A percentile compares a stretch with the other conserved stretches of the same genome.
phyloP scores from a whole-genome alignment of 2,888 invertebrate species.

The Lasioglossum pauxillum region DNA sequence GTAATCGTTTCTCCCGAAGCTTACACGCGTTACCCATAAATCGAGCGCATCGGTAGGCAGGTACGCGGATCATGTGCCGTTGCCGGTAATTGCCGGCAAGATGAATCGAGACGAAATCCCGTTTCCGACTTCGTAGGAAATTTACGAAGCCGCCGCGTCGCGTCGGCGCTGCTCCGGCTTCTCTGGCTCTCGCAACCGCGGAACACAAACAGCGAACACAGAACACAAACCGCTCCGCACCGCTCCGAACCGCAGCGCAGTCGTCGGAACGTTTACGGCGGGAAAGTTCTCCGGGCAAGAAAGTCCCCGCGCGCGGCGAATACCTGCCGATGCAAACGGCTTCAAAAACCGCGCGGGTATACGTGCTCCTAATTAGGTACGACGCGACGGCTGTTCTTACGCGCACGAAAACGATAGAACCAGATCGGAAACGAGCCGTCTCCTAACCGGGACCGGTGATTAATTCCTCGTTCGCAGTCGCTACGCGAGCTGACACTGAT shows the following conservation, averaged over 20 bases:
- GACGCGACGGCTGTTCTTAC: conserved; percentile 68
- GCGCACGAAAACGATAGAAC: conserved; percentile 59
- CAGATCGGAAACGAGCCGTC: conserved; percentile 35
- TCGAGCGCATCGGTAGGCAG: conserved; percentile 64
- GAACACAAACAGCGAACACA: neutral
- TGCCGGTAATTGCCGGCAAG: conserved; percentile 73
- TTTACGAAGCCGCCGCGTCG: conserved; percentile 67
- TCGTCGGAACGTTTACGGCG: conserved; percentile 72
- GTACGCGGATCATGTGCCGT: conserved; percentile 73
- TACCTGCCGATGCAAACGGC: conserved; percentile 62
- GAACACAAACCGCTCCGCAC: neutral
- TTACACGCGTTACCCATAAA: conserved; percentile 68
- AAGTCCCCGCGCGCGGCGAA: conserved; percentile 48
- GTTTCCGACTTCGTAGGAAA: conserved; percentile 73
- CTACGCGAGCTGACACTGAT: conserved; percentile 16
- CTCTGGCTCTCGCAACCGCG: neutral
- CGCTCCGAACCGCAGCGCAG: neutral
- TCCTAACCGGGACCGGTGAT: conserved; percentile 42
- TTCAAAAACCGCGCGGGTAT: conserved; percentile 57
- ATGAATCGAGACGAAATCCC: conserved; percentile 73
- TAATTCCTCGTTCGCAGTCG: conserved; percentile 36
- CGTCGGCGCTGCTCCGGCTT: neutral
- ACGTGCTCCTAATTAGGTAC: conserved; percentile 71
- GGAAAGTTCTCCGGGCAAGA: conserved; percentile 74
- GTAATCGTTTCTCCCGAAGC: conserved; percentile 66